A percentile compares a stretch with the other conserved stretches of the same genome.
phyloP scores from a whole-genome alignment of 1,140 invertebrate genomes.

The Manduca sexta region DNA sequence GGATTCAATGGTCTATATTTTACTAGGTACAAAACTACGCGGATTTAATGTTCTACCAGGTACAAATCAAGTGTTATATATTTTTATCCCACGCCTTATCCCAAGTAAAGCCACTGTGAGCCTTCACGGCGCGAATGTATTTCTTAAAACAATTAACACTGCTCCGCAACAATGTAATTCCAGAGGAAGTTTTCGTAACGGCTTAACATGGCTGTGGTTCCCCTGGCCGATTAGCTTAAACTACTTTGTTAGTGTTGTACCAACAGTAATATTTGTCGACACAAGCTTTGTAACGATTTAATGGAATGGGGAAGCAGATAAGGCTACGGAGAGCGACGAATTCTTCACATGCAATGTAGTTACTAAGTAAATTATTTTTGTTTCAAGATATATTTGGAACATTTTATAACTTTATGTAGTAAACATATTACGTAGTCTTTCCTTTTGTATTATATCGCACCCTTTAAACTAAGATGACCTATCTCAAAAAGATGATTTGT shows the following conservation, averaged over 20 bases:
- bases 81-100: neutral
- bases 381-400: neutral
- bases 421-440: neutral
- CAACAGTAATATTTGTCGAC: conserved; percentile 12
- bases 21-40: too few species aligned
- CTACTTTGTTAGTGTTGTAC: conserved; percentile 24
- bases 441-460: neutral
- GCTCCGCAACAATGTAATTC: conserved; percentile 20
- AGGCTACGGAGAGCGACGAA: neutral
- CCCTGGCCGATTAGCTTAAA: conserved; percentile 22
- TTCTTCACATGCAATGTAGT: neutral
- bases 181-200: conserved; percentile 24
- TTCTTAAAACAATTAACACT: conserved; percentile 46
- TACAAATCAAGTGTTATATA: too few species aligned
- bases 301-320: neutral
- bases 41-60: too few species aligned
- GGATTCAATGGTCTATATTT: too few species aligned
- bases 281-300: neutral
- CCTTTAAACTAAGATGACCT: neutral
- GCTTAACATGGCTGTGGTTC: conserved; percentile 21
- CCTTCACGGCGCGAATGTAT: conserved; percentile 12
- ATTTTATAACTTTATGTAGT: neutral
- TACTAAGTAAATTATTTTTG: neutral
- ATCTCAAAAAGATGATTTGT: neutral
- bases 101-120: neutral